Evolutionary conservation across 2,888 invertebrate species (phyloP).

Genomic region (Stenurella melanura): DNA sequence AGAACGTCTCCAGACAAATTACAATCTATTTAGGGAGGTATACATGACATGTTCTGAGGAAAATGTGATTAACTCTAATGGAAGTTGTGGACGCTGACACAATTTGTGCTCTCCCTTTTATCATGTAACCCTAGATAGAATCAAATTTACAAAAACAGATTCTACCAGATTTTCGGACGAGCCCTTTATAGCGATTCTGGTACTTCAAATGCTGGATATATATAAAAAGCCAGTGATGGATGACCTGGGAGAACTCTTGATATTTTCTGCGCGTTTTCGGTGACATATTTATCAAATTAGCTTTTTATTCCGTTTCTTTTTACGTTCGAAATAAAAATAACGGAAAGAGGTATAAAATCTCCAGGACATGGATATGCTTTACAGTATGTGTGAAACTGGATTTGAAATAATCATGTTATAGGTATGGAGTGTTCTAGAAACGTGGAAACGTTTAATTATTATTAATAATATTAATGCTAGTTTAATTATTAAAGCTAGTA

Average conservation of each 20-base stretch:
- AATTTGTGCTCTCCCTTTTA: slow-evolving; percentile 8
- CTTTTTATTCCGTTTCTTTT: background rate
- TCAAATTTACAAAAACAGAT: slow-evolving; percentile 19
- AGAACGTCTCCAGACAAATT: background rate
- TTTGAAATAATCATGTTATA: too few species aligned
- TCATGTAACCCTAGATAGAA: slow-evolving; percentile 10
- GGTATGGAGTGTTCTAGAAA: too few species aligned
- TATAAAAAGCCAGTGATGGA: background rate
- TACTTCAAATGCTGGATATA: background rate
- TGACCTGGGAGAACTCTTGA: background rate
- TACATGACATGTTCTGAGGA: background rate
- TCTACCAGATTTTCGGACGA: background rate
- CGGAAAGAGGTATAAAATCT: too few species aligned
- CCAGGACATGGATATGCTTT: too few species aligned
- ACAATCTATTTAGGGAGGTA: background rate
- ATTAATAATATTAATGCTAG: too few species aligned
- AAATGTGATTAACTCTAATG: slow-evolving; percentile 15
- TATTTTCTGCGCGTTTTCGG: background rate
- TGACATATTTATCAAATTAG: slow-evolving; percentile 3
- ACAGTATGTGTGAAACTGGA: too few species aligned
- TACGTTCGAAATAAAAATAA: too few species aligned
- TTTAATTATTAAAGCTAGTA: too few species aligned
- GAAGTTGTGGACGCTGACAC: slow-evolving; percentile 4
- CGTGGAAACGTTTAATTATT: too few species aligned
- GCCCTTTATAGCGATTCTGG: background rate